These are phyloP conservation scores for Eledona agricola DNA, from an alignment of 2,888 invertebrate genomes.

Conservation along the genomic window DNA sequence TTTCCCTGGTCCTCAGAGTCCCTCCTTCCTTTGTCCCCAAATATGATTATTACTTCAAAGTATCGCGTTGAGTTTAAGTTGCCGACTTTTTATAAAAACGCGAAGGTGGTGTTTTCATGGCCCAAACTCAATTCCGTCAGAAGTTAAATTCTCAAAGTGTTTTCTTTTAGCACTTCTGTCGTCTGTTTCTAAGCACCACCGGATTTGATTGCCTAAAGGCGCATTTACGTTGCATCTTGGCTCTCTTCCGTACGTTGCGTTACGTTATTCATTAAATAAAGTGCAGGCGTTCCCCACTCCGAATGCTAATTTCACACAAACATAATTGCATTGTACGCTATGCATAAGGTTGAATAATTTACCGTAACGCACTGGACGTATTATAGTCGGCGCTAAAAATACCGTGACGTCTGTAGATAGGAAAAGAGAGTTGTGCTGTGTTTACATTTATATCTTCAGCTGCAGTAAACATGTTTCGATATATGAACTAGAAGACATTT, in stretches of 20 bases:
- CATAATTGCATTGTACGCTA: constrained; percentile 47
- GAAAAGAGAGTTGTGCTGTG: constrained; percentile 30
- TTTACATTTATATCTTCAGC: constrained; percentile 38
- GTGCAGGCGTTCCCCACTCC: constrained; percentile 34
- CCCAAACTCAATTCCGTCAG: constrained; percentile 34
- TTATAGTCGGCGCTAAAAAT: constrained; percentile 39
- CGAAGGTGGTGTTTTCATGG: constrained; percentile 17
- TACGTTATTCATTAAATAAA: constrained; percentile 38
- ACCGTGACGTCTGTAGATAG: constrained; percentile 29
- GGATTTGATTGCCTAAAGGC: constrained; percentile 18
- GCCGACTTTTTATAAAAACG: constrained; percentile 23
- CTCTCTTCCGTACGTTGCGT: constrained; percentile 2
- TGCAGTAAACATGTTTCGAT: constrained; percentile 32
- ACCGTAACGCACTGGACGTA: constrained; percentile 34
- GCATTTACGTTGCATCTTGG: too few species aligned
- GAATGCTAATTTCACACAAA: constrained; percentile 45
- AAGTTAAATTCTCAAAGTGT: constrained; percentile 37
- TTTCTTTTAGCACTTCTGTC: constrained; percentile 32
- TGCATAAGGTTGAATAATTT: constrained; percentile 44
- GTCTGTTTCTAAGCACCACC: constrained; percentile 25
- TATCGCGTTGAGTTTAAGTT: constrained; percentile 22
- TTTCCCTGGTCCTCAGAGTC: constrained; percentile 26
- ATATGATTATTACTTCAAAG: constrained; percentile 30
- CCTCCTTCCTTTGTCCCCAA: constrained; percentile 17
- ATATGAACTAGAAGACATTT: constrained; percentile 16